phyloP scores from a whole-genome alignment of 2,113 vertebrate genomes.

The Cichladusa arquata region DNA sequence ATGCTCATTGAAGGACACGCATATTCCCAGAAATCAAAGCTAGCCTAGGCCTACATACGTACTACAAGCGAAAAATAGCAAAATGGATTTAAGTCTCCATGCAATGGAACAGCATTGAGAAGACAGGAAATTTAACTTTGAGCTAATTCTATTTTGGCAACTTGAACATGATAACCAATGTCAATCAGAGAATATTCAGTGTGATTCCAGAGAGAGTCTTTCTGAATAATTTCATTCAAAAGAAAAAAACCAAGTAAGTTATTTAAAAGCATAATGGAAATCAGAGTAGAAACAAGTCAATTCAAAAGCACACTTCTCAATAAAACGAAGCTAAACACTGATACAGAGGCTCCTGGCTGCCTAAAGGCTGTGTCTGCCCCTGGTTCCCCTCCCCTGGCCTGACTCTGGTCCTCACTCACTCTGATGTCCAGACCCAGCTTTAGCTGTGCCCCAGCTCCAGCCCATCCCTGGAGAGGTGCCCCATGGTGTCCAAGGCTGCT shows the following conservation, averaged over 20 bases:
- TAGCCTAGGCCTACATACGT: neutral
- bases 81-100: neutral
- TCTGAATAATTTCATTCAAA: neutral
- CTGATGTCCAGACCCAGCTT: neutral
- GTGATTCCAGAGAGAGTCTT: neutral
- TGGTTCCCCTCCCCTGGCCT: neutral
- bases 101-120: neutral
- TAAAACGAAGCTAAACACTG: neutral
- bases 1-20: fast-evolving
- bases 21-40: neutral
- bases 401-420: neutral
- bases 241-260: neutral
- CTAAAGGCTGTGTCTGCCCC: neutral
- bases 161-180: neutral
- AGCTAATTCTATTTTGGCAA: neutral
- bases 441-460: neutral
- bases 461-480: neutral
- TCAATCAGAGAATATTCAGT: neutral
- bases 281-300: neutral
- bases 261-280: neutral
- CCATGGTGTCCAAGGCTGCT: fast-evolving
- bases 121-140: neutral
- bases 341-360: neutral
- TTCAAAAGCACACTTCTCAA: neutral
- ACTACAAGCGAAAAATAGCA: neutral